Conservation (phyloP, 2,113 vertebrate genomes). For the Arenaria interpres region DNA sequence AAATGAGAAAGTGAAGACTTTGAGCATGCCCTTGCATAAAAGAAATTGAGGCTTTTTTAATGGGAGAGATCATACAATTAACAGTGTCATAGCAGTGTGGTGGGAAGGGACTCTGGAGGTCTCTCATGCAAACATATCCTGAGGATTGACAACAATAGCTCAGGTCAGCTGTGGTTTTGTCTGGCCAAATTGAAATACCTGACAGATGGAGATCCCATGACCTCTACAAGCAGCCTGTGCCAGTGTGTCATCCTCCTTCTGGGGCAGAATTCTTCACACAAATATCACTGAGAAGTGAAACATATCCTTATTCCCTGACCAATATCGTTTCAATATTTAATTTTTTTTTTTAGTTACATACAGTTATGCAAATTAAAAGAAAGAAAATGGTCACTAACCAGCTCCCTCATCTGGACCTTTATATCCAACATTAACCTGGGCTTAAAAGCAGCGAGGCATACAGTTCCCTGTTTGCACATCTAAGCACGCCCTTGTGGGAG, state of each 20-base stretch:
- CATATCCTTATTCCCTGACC: not conserved
- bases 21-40: not conserved
- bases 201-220: not conserved
- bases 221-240: not conserved
- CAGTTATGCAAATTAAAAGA: not conserved
- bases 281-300: not conserved
- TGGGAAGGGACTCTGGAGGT: not conserved
- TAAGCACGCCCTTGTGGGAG: not conserved
- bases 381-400: not conserved
- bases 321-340: not conserved
- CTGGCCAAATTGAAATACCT: not conserved
- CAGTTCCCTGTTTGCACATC: not conserved
- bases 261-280: not conserved
- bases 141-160: not conserved
- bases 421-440: not conserved
- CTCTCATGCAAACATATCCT: not conserved
- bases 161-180: not conserved
- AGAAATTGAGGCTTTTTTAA: fast-evolving
- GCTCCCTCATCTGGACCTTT: not conserved
- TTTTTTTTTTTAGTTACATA: not conserved
- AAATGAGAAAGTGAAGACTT: not conserved
- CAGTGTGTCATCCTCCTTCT: not conserved
- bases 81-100: not conserved
- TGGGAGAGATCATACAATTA: not conserved
- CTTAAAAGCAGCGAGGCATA: not conserved